A percentile compares a stretch with the other conserved stretches of the same genome.
phyloP scores from a whole-genome alignment of 2,113 vertebrate species.

The Syngnathus typhle region DNA sequence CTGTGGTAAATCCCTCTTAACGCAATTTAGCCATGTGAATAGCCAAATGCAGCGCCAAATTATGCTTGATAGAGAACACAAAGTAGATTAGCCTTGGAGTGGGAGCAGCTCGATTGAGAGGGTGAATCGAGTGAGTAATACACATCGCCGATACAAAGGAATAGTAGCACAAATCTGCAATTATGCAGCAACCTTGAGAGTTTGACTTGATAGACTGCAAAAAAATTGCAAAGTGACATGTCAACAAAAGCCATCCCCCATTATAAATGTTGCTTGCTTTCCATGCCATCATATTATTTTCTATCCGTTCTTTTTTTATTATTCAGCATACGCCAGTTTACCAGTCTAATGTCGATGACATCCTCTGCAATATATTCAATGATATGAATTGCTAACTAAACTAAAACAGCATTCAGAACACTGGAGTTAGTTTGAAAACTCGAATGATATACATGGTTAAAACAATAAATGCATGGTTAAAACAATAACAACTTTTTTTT shows the following conservation, averaged over 20 bases:
- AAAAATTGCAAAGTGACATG: slow-evolving; percentile 31
- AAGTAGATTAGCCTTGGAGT: slow-evolving; percentile 42
- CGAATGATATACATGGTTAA: background rate
- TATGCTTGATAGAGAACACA: slow-evolving; percentile 44
- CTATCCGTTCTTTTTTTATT: slow-evolving; percentile 10
- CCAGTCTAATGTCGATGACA: background rate
- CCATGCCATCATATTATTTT: slow-evolving; percentile 52
- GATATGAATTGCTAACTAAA: background rate
- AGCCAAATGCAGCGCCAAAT: slow-evolving; percentile 43
- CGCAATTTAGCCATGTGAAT: slow-evolving; percentile 58
- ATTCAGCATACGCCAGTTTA: slow-evolving; percentile 21
- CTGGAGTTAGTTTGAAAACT: background rate
- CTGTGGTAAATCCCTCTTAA: slow-evolving; percentile 56
- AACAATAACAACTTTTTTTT: background rate
- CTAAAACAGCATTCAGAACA: background rate
- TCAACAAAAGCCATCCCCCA: slow-evolving; percentile 31
- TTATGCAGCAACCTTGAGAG: slow-evolving; percentile 51
- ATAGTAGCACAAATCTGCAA: slow-evolving; percentile 22
- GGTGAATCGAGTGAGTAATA: slow-evolving; percentile 39
- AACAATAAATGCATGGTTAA: background rate
- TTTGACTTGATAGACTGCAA: slow-evolving; percentile 23
- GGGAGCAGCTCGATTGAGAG: slow-evolving; percentile 32
- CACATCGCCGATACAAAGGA: slow-evolving; percentile 32
- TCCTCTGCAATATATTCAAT: background rate
- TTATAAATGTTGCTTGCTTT: slow-evolving; percentile 23